phyloP scores from a whole-genome alignment of 2,888 invertebrate species.

The Blastobasis adustella region DNA sequence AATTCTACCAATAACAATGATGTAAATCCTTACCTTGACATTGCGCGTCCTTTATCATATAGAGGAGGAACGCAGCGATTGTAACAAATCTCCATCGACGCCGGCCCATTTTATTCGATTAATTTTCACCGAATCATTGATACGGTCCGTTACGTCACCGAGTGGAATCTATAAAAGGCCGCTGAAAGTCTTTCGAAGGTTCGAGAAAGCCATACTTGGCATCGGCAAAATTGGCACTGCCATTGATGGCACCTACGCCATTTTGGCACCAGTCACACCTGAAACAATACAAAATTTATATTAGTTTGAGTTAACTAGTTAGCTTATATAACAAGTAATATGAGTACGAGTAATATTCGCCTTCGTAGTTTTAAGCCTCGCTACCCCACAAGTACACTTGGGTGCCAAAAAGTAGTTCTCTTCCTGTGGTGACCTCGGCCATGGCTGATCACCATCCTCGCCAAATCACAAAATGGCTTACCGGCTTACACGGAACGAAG shows the following conservation, averaged over 20 bases:
- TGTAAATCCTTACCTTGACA: conserved; percentile 53
- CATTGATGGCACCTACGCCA: conserved; percentile 38
- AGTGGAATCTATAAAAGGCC: conserved; percentile 30
- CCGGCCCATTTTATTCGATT: conserved; percentile 54
- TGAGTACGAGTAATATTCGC: no score
- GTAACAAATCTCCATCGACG: conserved; percentile 64
- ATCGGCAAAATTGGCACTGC: conserved; percentile 30
- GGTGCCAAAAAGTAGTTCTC: no score
- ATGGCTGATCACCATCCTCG: no score
- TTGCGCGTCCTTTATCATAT: conserved; percentile 54
- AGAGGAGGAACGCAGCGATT: conserved; percentile 58
- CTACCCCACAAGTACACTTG: no score
- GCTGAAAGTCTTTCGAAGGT: conserved; percentile 29
- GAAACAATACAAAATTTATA: conserved; percentile 39
- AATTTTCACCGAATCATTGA: conserved; percentile 64
- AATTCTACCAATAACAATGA: no score
- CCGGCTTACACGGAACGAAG: no score
- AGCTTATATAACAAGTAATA: conserved; percentile 8
- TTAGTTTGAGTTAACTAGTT: conserved; percentile 14
- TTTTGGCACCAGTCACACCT: conserved; percentile 50
- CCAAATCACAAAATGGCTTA: no score
- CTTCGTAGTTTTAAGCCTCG: no score
- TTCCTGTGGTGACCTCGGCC: no score
- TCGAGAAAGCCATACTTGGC: conserved; percentile 39
- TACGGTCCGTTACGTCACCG: conserved; percentile 24